Base-by-base conservation (phyloP, 2,888 invertebrate species). In the Aphidius colemani region DNA sequence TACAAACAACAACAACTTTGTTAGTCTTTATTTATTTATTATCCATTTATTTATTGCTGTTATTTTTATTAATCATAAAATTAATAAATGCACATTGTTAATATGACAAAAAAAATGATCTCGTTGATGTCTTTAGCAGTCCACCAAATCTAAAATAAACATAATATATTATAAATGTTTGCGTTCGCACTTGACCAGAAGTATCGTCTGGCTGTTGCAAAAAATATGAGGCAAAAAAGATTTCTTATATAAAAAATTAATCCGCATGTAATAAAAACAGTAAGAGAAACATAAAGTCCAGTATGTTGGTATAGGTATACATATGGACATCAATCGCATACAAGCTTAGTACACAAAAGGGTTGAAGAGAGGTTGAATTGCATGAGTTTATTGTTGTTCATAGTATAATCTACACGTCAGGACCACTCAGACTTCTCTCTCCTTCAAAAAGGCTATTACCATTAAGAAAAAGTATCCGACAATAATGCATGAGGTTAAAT, bases 141-240 rank as follows among this genome's bases (percentile, higher is more conserved):
- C n/a, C 39, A 44, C 44, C 55, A 55, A 55, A 43, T 55, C 44
- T 44, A 30, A 30, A 30, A 30, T 30, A 30, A 30, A 30, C 5
- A 30, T 5, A 30, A 30, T 30, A 30, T 30, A 30, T 18, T 18
- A 44, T 56, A 18, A 30, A 46, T 45, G 51, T 45, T 49, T 63
- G 51, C 13, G 55, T 62, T 60, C 50, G 66, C 71, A 72, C 69
- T 71, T 71, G 58, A 65, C 68, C 68, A 73, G 74, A 75, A 77
- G 79, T 76, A 78, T 77, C 78, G 80, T 80, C 80, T 80, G 80
- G 80, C 78, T 76, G 75, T 73, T 80, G 77, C 75, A 80, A 80
- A 77, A 80, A 80, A 80, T 76, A 80, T 80, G 74, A 70, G 63
- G 40, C 55, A 50, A 18, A 46, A 40, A 50, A 58, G 58, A 74